Percentiles rank a stretch among this genome's conserved stretches.
phyloP scores from a whole-genome alignment of 1,140 invertebrate genomes.

The Micrasema minimum region DNA sequence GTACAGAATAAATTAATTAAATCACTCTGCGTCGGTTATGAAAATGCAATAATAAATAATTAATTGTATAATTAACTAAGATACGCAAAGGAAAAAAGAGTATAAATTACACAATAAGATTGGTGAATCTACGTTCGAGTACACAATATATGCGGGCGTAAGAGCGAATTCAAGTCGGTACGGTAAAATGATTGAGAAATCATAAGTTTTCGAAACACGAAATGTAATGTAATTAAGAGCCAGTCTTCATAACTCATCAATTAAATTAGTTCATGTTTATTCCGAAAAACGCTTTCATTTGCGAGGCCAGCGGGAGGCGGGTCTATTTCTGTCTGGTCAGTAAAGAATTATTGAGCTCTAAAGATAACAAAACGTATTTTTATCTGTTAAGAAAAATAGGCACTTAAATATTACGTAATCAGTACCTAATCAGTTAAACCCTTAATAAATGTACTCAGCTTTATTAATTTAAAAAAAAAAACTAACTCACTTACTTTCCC shows the following conservation, averaged over 20 bases:
- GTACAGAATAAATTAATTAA: no score
- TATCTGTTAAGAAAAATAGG: not conserved
- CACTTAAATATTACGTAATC: not conserved
- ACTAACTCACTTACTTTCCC: not conserved
- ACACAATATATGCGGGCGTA: not conserved
- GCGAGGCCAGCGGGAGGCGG: slow-evolving; percentile 11
- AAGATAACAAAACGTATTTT: not conserved
- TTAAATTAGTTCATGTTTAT: slow-evolving; percentile 24
- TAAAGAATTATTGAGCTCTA: no score
- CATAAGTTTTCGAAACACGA: slow-evolving; percentile 16
- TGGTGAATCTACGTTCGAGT: not conserved
- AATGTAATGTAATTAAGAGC: slow-evolving; percentile 1
- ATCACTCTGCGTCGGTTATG: not conserved
- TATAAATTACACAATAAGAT: not conserved
- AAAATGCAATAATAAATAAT: not conserved
- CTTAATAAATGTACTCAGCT: not conserved
- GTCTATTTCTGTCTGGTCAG: no score
- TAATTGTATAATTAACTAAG: not conserved
- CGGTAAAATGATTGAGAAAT: slow-evolving; percentile 16
- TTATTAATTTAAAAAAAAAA: not conserved
- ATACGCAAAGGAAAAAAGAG: not conserved
- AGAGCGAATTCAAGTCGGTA: not conserved
- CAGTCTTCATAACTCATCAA: slow-evolving; percentile 17
- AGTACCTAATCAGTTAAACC: not conserved
- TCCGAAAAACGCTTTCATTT: slow-evolving; percentile 19